phyloP scores from a whole-genome alignment of 2,113 vertebrate genomes.

The Brachyhypopomus gauderio region DNA sequence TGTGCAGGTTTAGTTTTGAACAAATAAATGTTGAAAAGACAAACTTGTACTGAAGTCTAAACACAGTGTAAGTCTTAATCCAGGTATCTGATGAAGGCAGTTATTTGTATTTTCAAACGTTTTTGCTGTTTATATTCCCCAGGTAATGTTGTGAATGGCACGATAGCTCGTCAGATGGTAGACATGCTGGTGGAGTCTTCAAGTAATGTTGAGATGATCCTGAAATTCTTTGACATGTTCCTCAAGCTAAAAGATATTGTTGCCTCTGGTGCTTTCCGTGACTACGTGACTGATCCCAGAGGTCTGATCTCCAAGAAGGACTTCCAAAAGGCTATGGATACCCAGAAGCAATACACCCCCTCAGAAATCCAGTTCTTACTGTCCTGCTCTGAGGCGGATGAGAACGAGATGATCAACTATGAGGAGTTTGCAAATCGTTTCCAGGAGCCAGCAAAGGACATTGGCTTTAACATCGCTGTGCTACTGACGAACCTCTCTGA shows the following conservation, averaged over 20 bases:
- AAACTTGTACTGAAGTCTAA: too few relatives aligned
- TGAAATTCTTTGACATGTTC: conserved; percentile 99
- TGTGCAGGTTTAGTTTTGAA: too few relatives aligned
- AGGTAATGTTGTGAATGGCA: conserved; percentile 96
- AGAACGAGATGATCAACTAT: conserved; percentile 96
- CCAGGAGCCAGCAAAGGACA: conserved; percentile 93
- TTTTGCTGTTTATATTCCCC: conserved; percentile 22
- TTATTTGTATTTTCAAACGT: not conserved
- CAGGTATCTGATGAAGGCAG: not conserved
- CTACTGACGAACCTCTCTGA: conserved; percentile 91
- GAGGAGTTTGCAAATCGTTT: conserved; percentile 91
- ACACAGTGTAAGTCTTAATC: too few relatives aligned
- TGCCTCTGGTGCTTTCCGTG: conserved; percentile 89
- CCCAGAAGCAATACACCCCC: conserved; percentile 90
- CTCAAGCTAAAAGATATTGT: conserved; percentile 96
- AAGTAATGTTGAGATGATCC: conserved; percentile 97
- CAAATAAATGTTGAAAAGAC: too few relatives aligned
- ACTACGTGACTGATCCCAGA: conserved; percentile 88
- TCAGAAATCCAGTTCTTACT: conserved; percentile 95
- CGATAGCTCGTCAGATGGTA: conserved; percentile 96
- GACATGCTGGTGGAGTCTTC: conserved; percentile 98
- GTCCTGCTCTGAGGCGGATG: conserved; percentile 92
- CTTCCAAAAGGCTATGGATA: conserved; percentile 98
- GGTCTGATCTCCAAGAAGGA: conserved; percentile 98
- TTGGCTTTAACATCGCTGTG: conserved; percentile 95